Conservation (phyloP, 2,113 vertebrate species). For the Amphiprion percula region DNA sequence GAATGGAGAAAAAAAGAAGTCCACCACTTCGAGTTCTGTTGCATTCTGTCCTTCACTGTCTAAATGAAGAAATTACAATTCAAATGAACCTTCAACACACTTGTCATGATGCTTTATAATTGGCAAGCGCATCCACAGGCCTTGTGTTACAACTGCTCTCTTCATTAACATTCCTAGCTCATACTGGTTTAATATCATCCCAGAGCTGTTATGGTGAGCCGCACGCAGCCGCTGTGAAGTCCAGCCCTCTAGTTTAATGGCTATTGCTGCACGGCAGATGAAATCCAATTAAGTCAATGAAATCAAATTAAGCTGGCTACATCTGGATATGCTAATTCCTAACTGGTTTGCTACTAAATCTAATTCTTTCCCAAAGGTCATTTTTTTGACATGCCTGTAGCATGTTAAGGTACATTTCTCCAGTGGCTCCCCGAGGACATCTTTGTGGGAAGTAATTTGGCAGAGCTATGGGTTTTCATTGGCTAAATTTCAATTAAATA, state of each 20-base stretch:
- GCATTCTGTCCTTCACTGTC: constrained; percentile 30
- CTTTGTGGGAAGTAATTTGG: constrained; percentile 68
- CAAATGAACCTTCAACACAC: constrained; percentile 33
- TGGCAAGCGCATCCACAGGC: constrained; percentile 38
- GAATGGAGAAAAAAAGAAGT: not conserved
- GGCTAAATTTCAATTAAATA: constrained; percentile 73
- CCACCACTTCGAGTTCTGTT: constrained; percentile 11
- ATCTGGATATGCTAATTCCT: constrained; percentile 81
- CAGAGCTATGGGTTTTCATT: constrained; percentile 61
- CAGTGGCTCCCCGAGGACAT: constrained; percentile 47
- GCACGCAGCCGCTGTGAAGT: constrained; percentile 33
- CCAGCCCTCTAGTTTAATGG: constrained; percentile 56
- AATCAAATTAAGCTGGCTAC: constrained; percentile 76
- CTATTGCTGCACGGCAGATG: constrained; percentile 55
- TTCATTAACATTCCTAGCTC: constrained; percentile 66
- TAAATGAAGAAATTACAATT: constrained; percentile 67
- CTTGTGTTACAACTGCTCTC: constrained; percentile 58
- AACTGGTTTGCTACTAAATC: constrained; percentile 62
- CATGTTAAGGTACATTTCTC: constrained; percentile 47
- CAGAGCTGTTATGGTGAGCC: constrained; percentile 35
- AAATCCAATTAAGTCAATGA: constrained; percentile 81
- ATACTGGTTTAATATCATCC: constrained; percentile 53
- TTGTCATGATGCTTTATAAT: constrained; percentile 58
- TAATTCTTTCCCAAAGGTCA: constrained; percentile 79
- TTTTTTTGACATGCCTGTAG: constrained; percentile 72